Conservation (phyloP, 2,888 invertebrate genomes). For the Dicyrtoma fusca region DNA sequence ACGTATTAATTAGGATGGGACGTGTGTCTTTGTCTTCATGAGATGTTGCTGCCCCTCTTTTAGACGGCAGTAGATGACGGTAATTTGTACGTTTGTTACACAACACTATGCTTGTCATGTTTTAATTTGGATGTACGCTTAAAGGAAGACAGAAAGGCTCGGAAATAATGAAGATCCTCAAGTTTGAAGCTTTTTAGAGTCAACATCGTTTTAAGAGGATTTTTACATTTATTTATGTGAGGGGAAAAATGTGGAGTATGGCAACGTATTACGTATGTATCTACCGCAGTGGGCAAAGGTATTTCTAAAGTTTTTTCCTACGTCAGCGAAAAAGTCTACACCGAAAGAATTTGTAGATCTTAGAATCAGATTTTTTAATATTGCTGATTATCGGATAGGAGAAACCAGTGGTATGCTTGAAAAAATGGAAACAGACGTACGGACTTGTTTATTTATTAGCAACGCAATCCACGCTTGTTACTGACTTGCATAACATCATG, state of each 20-base stretch:
- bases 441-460: slow-evolving; percentile 19
- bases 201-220: too few species aligned
- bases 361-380: slow-evolving; percentile 15
- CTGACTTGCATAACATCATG: slow-evolving; percentile 13
- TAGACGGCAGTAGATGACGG: too few species aligned
- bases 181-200: too few species aligned
- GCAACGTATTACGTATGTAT: not conserved
- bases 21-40: too few species aligned
- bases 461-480: slow-evolving; percentile 18
- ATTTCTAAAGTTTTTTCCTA: not conserved
- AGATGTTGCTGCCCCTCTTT: too few species aligned
- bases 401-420: not conserved
- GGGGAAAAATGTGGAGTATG: not conserved
- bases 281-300: not conserved
- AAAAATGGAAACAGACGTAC: not conserved
- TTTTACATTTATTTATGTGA: slow-evolving; percentile 7
- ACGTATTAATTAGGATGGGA: too few species aligned
- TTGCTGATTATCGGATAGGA: not conserved
- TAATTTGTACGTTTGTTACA: too few species aligned
- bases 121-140: too few species aligned
- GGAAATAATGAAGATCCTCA: too few species aligned
- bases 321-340: not conserved
- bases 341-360: slow-evolving; percentile 10
- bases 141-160: too few species aligned
- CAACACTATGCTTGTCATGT: too few species aligned